Evolutionary conservation across 1,140 invertebrate genomes (phyloP).

Genomic region (Penaeus japonicus): DNA sequence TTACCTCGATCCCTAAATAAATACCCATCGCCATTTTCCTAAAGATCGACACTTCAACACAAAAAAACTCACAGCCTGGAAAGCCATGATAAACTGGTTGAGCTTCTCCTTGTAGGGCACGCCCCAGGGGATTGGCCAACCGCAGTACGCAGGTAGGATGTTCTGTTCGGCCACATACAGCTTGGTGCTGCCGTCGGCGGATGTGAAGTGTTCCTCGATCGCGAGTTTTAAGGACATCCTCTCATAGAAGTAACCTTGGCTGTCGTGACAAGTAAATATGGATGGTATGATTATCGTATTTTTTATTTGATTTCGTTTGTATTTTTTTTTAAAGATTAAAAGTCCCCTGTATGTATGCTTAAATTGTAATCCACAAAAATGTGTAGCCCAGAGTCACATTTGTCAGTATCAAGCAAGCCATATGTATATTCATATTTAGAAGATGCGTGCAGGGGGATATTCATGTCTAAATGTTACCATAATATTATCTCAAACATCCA

Average conservation of each 20-base stretch:
- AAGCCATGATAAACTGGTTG: slow-evolving; percentile 10
- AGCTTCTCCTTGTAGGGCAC: slow-evolving; percentile 15
- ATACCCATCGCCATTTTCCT: not conserved
- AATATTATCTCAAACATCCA: too few relatives aligned
- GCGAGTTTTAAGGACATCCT: not conserved
- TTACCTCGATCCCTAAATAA: not conserved
- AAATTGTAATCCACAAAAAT: too few relatives aligned
- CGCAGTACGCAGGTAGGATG: slow-evolving; percentile 1
- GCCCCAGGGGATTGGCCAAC: slow-evolving; percentile 24
- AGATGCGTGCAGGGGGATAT: too few relatives aligned
- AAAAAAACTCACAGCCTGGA: not conserved
- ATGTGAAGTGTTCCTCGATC: not conserved
- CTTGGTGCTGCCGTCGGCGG: not conserved
- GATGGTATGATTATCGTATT: not conserved
- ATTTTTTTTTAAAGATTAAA: too few relatives aligned
- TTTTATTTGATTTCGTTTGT: not conserved
- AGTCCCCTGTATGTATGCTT: too few relatives aligned
- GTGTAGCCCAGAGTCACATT: too few relatives aligned
- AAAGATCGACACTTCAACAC: not conserved
- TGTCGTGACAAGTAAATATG: not conserved
- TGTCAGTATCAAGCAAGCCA: too few relatives aligned
- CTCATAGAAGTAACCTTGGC: not conserved
- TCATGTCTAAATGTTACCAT: too few relatives aligned
- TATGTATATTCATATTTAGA: too few relatives aligned
- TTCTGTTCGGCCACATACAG: slow-evolving; percentile 9